Evolutionary conservation across 1,140 invertebrate genomes (phyloP).

Genomic region (Brachionus sp.): DNA sequence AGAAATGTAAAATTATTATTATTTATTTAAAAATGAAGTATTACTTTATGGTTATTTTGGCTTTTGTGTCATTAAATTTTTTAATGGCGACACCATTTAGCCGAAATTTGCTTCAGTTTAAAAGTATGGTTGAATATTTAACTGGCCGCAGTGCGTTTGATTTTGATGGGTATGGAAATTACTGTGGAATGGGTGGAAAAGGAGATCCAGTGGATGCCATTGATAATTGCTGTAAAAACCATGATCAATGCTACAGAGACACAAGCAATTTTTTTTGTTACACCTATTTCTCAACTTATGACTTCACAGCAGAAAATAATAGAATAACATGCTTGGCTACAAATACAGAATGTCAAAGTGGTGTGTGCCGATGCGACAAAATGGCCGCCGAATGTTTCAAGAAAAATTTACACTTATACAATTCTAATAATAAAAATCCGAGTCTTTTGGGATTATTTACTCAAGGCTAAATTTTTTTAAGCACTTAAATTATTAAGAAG

Average conservation of each 20-base stretch:
- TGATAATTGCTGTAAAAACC: conserved; percentile 46
- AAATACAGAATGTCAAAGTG: background rate
- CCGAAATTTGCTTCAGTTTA: conserved; percentile 47
- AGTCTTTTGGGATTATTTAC: background rate
- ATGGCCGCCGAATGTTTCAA: conserved; percentile 11
- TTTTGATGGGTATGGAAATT: conserved; percentile 49
- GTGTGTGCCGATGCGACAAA: background rate
- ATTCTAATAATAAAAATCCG: background rate
- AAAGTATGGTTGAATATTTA: conserved; percentile 47
- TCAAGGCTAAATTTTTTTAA: background rate
- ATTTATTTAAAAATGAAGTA: background rate
- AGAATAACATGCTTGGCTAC: background rate
- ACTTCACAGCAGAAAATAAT: background rate
- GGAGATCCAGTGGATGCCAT: conserved; percentile 48
- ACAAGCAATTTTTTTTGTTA: conserved; percentile 1
- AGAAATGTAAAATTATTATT: background rate
- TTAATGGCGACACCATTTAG: background rate
- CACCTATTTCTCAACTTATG: conserved; percentile 19
- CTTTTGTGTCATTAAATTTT: background rate
- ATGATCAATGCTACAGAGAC: conserved; percentile 27
- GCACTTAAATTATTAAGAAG: background rate
- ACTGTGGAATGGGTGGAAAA: conserved; percentile 48
- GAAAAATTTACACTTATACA: background rate
- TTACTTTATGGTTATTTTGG: background rate
- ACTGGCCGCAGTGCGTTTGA: conserved; percentile 47